These are phyloP conservation scores for Arvicanthis niloticus DNA, from an alignment of 2,113 vertebrate species.

Conservation along the genomic window DNA sequence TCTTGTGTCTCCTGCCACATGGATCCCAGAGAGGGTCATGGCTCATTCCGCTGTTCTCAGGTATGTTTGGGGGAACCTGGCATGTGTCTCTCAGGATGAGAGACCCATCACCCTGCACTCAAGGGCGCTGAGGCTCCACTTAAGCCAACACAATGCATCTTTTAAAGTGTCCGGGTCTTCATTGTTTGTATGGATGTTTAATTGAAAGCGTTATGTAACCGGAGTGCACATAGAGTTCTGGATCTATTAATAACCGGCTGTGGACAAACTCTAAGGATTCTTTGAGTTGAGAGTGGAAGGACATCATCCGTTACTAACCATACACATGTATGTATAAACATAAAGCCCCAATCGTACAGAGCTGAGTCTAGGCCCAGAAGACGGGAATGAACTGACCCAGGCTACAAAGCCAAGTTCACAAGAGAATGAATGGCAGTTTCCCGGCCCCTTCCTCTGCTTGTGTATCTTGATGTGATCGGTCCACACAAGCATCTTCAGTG, in stretches of 20 bases:
- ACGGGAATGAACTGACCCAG: neutral
- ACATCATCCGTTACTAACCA: neutral
- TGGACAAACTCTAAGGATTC: conserved; percentile 25
- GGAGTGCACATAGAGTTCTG: conserved; percentile 16
- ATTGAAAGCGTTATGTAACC: conserved; percentile 70
- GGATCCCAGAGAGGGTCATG: neutral
- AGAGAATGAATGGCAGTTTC: neutral
- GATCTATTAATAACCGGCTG: conserved; percentile 69
- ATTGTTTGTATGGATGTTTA: conserved; percentile 40
- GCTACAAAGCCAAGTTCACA: neutral
- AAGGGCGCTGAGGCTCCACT: neutral
- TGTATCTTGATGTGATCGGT: rapidly evolving
- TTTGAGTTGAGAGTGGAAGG: neutral
- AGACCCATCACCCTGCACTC: neutral
- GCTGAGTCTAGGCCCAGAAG: neutral
- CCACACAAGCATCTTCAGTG: rapidly evolving
- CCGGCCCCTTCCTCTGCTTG: neutral
- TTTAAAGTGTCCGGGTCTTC: neutral
- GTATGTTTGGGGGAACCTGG: neutral
- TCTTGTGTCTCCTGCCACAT: neutral
- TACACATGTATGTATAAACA: neutral
- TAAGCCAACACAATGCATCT: neutral
- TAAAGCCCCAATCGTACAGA: rapidly evolving
- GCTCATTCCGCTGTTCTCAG: neutral
- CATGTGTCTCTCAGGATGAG: neutral